phyloP scores from a whole-genome alignment of 2,113 vertebrate genomes.

The Rhabdomys dilectus region DNA sequence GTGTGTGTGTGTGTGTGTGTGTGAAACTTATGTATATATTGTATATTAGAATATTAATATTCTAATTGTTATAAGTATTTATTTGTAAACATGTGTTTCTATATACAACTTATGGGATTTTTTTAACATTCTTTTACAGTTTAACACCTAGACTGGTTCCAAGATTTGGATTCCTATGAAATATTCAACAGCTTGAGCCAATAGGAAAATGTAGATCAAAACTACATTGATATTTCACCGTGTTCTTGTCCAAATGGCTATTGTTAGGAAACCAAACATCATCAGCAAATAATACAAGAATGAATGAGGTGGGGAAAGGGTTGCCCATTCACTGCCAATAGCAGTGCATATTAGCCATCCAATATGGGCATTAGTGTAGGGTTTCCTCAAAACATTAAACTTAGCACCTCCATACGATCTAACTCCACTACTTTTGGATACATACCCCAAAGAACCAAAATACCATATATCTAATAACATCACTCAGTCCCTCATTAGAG shows the following conservation, averaged over 20 bases:
- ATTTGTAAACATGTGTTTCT: not conserved
- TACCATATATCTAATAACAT: no score
- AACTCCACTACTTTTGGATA: not conserved
- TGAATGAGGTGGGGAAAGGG: no score
- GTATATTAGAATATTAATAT: not conserved
- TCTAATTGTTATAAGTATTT: not conserved
- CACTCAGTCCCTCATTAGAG: not conserved
- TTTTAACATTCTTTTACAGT: not conserved
- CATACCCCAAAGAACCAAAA: no score
- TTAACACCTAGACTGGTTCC: no score
- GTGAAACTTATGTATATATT: no score
- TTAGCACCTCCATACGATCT: not conserved
- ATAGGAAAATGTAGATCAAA: not conserved
- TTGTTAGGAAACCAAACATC: not conserved
- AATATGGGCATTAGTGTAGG: not conserved
- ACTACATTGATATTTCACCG: not conserved
- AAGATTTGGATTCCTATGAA: not conserved
- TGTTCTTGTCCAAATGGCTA: not conserved
- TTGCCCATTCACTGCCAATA: not conserved
- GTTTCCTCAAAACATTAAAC: no score
- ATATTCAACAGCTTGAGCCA: not conserved
- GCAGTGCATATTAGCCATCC: not conserved
- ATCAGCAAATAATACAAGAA: not conserved
- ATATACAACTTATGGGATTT: not conserved
- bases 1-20: no score